Percentiles rank a stretch among this genome's conserved stretches.
Conservation (phyloP, 2,888 invertebrate genomes). For the Aspidiotus rigidus region DNA sequence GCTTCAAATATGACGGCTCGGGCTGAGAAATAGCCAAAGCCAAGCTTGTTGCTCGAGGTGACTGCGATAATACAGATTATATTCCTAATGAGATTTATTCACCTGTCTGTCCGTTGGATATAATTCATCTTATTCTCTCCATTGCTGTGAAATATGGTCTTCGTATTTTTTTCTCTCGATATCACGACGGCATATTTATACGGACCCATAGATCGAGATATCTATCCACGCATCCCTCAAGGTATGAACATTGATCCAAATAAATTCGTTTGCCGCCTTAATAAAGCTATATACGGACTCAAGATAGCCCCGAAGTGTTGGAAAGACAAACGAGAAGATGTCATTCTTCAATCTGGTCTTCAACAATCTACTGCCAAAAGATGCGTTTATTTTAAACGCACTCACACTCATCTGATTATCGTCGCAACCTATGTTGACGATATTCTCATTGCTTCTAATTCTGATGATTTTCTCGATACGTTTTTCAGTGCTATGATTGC, state of each 20-base stretch:
- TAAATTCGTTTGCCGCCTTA: not conserved
- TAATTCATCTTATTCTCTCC: not conserved
- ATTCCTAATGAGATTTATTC: not conserved
- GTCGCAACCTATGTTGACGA: not conserved
- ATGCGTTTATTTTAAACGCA: not conserved
- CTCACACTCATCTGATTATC: not conserved
- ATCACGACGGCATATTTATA: not conserved
- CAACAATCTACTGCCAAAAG: not conserved
- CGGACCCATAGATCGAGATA: not conserved
- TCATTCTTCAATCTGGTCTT: not conserved
- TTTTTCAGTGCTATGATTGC: not conserved
- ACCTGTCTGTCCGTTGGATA: not conserved
- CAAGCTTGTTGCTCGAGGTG: not conserved
- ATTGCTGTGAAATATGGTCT: not conserved
- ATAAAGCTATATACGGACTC: not conserved
- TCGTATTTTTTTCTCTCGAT: not conserved
- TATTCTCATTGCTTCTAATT: not conserved
- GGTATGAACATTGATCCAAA: not conserved
- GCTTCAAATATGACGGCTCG: not conserved
- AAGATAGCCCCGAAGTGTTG: not conserved
- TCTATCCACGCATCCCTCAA: not conserved
- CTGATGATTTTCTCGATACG: not conserved
- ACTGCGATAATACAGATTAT: not conserved
- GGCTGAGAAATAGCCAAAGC: not conserved
- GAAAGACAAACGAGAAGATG: not conserved